Evolutionary conservation across 2,113 vertebrate genomes (phyloP), one percentile per base, ranked within the genome.

Genomic region (Willisornis vidua): DNA sequence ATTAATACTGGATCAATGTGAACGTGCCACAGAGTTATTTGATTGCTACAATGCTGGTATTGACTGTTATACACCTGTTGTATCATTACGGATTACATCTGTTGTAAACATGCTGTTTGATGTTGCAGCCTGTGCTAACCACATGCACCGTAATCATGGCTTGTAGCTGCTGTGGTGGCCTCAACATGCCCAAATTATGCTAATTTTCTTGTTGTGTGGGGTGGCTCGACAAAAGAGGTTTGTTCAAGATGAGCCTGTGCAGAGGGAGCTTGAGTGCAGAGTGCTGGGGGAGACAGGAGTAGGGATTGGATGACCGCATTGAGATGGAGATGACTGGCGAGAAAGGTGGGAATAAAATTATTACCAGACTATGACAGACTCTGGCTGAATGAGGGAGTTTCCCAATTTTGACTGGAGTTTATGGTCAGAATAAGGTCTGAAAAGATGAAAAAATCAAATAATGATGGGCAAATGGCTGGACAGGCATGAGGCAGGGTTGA

Each of bases 61-160:
- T 98, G 96, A 96, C 96, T 97, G 95, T 96, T 97, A 96, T 98
- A 96, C 98, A 98, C 98, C 98, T 98, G 98, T 97, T 97, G 57
- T 92, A 95, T 84, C 97, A 79, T 89, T 78, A 76, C 46, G 95
- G 95, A 96, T 97, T 97, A 96, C 96, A 96, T 95, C 96, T 97
- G 97, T 96, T 96, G 95, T 96, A 94, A 97, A 97, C 94, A 96
- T 1, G 59, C 91, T 68, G 86, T 97, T 98, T 97, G 97, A 97
- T 97, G 97, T 97, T 96, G 96, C 96, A 97, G 95, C 51, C 96
- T 86, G 59, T 51, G 82, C 96, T 97, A 96, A 97, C 97, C 97
- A 89, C 96, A 96, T 37, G 89, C 94, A 82, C 95, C 25, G 7
- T 97, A 96, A 95, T 97, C 96, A 85, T 7, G 96, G 96, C 90